Conservation (phyloP, 2,888 invertebrate genomes). For the Hirtodrosophila confusa region DNA sequence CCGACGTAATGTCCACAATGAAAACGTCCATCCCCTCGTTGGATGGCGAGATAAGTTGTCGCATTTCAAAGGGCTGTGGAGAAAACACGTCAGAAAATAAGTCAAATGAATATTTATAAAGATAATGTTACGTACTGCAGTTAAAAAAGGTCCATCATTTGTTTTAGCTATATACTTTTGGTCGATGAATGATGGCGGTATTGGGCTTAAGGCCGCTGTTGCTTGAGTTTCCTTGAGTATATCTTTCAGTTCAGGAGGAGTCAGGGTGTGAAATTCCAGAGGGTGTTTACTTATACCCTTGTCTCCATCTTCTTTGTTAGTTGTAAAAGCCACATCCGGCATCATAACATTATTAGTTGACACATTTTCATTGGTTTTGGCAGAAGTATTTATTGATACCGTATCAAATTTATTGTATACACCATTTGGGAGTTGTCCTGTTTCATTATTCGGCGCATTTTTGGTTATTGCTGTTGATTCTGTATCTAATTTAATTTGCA, state of each 20-base stretch:
- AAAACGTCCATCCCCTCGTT: conserved; percentile 37
- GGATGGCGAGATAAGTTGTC: conserved; percentile 7
- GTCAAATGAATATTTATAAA: neutral
- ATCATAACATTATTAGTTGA: neutral
- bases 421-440: no score
- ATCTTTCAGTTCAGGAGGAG: neutral
- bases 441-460: no score
- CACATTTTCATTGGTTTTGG: neutral
- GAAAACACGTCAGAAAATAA: no score
- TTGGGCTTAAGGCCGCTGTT: neutral
- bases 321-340: neutral
- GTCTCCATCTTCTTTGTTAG: neutral
- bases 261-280: neutral
- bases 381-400: no score
- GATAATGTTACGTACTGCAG: conserved; percentile 13
- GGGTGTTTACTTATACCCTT: neutral
- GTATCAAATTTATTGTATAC: no score
- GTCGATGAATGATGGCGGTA: neutral
- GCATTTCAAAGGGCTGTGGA: conserved; percentile 50
- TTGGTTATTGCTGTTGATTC: neutral
- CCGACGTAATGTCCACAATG: conserved; percentile 49
- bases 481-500: neutral
- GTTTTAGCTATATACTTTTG: neutral
- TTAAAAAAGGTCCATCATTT: conserved; percentile 9
- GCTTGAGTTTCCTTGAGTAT: neutral